phyloP scores from a whole-genome alignment of 2,797 vertebrate genomes.

The Morelia viridis region DNA sequence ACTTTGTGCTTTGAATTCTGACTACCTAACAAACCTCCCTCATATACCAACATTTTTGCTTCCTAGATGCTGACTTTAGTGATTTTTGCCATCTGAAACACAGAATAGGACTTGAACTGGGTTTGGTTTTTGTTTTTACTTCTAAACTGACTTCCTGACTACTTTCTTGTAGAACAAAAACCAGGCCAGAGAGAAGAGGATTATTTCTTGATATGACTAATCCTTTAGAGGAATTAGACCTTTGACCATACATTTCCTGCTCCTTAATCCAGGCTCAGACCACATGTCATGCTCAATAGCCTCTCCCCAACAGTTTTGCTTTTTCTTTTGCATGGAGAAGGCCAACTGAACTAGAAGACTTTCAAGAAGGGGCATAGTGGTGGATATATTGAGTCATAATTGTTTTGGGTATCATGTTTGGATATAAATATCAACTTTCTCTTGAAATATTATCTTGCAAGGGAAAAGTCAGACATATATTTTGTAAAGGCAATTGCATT shows the following conservation, averaged over 20 bases:
- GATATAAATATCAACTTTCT: not conserved
- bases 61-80: no score
- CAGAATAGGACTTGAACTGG: not conserved
- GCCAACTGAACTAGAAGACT: not conserved
- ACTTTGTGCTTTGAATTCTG: no score
- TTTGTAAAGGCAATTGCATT: not conserved
- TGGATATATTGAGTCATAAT: not conserved
- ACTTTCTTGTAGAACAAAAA: no score
- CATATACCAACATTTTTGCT: no score
- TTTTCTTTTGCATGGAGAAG: not conserved
- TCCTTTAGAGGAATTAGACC: no score
- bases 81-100: no score
- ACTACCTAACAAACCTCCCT: no score
- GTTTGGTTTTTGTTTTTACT: not conserved
- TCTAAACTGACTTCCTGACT: no score
- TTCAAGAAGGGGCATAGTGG: not conserved
- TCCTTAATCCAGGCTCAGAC: not conserved
- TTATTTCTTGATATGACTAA: no score
- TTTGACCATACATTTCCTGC: no score
- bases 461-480: not conserved
- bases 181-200: no score
- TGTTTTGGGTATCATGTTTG: not conserved
- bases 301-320: not conserved
- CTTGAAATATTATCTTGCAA: not conserved
- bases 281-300: not conserved